Percentiles rank a stretch among this genome's conserved stretches.
Evolutionary conservation across 2,888 invertebrate species (phyloP).

Genomic region (Apotomis capreana): DNA sequence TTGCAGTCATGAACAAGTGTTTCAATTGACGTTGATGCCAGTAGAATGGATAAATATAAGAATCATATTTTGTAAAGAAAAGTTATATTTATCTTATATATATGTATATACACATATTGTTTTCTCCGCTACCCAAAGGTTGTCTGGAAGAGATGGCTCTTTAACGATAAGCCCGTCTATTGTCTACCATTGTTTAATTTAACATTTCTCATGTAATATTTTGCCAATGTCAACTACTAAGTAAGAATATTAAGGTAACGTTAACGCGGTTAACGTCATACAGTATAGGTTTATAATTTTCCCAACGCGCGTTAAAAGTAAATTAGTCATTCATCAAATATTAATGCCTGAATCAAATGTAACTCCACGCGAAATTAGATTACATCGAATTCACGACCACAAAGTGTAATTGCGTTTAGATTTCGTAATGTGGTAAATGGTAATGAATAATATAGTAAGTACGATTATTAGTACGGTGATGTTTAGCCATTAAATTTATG

Average conservation of each 20-base stretch:
- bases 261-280: slow-evolving; percentile 28
- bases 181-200: too few species aligned
- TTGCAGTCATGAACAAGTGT: too few species aligned
- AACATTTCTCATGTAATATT: too few species aligned
- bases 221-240: background rate
- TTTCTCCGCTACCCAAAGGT: too few species aligned
- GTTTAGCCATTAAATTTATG: slow-evolving; percentile 19
- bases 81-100: too few species aligned
- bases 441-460: slow-evolving; percentile 27
- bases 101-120: too few species aligned
- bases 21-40: too few species aligned
- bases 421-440: slow-evolving; percentile 19
- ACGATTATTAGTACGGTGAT: slow-evolving; percentile 15
- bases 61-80: too few species aligned
- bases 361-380: slow-evolving; percentile 28
- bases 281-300: slow-evolving; percentile 10
- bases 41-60: too few species aligned
- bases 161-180: too few species aligned
- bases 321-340: slow-evolving; percentile 33
- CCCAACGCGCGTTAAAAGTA: slow-evolving; percentile 20
- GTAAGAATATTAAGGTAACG: background rate
- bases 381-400: slow-evolving; percentile 27
- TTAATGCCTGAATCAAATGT: slow-evolving; percentile 29
- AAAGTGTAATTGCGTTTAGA: slow-evolving; percentile 33
- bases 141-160: too few species aligned